Evolutionary conservation across 2,888 invertebrate species (phyloP).

Genomic region (Norana najaformis): DNA sequence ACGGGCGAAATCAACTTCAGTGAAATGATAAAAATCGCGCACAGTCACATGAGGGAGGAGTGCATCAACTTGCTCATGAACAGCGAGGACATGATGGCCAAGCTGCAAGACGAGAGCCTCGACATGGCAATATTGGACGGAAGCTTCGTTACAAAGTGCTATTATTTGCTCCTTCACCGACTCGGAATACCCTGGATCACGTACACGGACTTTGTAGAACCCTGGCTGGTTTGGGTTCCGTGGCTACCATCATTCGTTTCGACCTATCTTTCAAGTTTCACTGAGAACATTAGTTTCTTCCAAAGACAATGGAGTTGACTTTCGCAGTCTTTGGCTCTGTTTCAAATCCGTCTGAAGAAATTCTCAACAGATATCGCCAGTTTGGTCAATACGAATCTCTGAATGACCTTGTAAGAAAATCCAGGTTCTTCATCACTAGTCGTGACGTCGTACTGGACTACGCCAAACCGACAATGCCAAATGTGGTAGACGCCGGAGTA

Average conservation of each 20-base stretch:
- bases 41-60: background rate
- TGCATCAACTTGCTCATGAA: background rate
- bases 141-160: background rate
- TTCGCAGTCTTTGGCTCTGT: background rate
- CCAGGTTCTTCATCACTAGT: constrained; percentile 28
- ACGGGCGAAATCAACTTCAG: background rate
- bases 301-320: background rate
- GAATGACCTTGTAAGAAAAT: constrained; percentile 28
- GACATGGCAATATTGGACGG: constrained; percentile 32
- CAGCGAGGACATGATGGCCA: background rate
- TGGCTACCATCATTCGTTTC: constrained; percentile 33
- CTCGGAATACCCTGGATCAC: constrained; percentile 32
- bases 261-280: background rate
- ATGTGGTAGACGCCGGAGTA: constrained; percentile 33
- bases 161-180: constrained; percentile 24
- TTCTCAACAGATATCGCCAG: constrained; percentile 24
- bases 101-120: background rate
- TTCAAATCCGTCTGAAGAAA: background rate
- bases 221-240: constrained; percentile 30
- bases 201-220: constrained; percentile 26
- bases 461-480: constrained; percentile 22
- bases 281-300: constrained; percentile 3
- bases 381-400: constrained; percentile 24
- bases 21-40: background rate
- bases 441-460: constrained; percentile 22